Percentiles rank a stretch among this genome's conserved stretches.
Evolutionary conservation across 2,797 vertebrate species (phyloP).

Genomic region (Sebastes alutus): DNA sequence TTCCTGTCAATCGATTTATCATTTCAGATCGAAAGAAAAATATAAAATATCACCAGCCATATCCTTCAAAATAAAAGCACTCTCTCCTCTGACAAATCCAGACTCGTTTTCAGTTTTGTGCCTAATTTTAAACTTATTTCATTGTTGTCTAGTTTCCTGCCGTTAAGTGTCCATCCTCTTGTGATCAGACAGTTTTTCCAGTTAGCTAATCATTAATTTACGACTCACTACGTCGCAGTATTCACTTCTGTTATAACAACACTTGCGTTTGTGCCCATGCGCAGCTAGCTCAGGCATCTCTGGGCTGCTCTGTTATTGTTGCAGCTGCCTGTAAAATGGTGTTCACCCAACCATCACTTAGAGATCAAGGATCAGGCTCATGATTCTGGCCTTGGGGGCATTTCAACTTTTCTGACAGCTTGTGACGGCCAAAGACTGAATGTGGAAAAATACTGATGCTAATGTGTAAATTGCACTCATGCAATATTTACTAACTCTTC

Average conservation of each 20-base stretch:
- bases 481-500: neutral
- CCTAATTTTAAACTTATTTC: neutral
- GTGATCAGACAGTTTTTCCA: slow-evolving; percentile 5
- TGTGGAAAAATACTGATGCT: slow-evolving; percentile 8
- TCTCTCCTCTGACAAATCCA: neutral
- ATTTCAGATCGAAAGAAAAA: neutral
- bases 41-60: neutral
- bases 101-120: neutral
- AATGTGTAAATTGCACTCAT: neutral
- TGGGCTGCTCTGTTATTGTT: slow-evolving; percentile 16
- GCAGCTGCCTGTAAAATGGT: slow-evolving; percentile 29
- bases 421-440: neutral
- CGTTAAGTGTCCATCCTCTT: neutral
- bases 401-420: slow-evolving; percentile 24
- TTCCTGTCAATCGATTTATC: neutral
- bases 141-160: neutral
- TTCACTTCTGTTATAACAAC: neutral
- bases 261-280: neutral
- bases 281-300: slow-evolving; percentile 15
- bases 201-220: slow-evolving; percentile 20
- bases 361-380: slow-evolving; percentile 38
- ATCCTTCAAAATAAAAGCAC: neutral
- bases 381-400: slow-evolving; percentile 6
- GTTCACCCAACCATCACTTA: slow-evolving; percentile 35
- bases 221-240: neutral